Percentiles rank a stretch among this genome's conserved stretches.
Evolutionary conservation across 2,888 invertebrate genomes (phyloP).

Genomic region (Steinernema carpocapsae): DNA sequence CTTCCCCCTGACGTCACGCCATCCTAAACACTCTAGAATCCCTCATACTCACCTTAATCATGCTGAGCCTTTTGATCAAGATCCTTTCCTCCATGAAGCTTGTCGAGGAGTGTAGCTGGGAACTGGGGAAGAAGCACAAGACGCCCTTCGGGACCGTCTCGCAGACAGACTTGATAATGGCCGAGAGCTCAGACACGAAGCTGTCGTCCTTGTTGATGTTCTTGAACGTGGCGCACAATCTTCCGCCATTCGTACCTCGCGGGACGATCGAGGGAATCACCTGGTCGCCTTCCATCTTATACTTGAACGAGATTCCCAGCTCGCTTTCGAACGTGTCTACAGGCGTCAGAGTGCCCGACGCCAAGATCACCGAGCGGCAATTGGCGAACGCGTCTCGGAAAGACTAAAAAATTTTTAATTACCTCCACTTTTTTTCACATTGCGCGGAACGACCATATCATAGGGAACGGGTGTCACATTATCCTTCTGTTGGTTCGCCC

Average conservation of each 20-base stretch:
- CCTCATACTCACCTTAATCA: conserved; percentile 33
- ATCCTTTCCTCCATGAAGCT: conserved; percentile 62
- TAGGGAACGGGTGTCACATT: too few relatives aligned
- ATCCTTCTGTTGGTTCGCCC: too few relatives aligned
- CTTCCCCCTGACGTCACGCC: too few relatives aligned
- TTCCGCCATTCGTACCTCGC: conserved; percentile 60
- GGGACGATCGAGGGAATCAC: too few relatives aligned
- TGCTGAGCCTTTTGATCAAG: background rate
- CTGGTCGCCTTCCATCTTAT: conserved; percentile 76
- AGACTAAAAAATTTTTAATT: too few relatives aligned
- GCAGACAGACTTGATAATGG: conserved; percentile 72
- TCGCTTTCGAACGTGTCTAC: conserved; percentile 79
- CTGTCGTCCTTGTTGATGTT: conserved; percentile 70
- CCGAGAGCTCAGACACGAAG: conserved; percentile 77
- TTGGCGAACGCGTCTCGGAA: conserved; percentile 72
- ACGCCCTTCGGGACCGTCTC: conserved; percentile 73
- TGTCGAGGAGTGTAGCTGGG: conserved; percentile 74
- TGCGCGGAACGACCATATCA: too few relatives aligned
- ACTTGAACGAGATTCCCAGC: conserved; percentile 75
- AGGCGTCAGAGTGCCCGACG: conserved; percentile 82
- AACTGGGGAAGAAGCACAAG: conserved; percentile 79
- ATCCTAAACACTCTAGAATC: background rate
- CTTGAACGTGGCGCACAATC: conserved; percentile 72
- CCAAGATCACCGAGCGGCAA: conserved; percentile 75
- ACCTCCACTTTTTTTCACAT: too few relatives aligned